phyloP scores from a whole-genome alignment of 2,888 invertebrate genomes.

The Caprella mutica region DNA sequence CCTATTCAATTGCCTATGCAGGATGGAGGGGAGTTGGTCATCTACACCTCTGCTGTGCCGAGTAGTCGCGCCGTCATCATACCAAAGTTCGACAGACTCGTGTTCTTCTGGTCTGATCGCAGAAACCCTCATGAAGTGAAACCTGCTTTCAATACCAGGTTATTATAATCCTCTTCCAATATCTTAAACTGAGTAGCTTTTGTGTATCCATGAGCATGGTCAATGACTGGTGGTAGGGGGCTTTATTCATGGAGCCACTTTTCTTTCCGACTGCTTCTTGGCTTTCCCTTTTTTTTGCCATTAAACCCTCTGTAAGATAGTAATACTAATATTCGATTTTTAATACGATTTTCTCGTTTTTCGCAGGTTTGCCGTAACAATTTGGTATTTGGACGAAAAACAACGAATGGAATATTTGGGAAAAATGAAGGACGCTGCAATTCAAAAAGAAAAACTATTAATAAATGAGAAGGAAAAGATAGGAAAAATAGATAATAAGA shows the following conservation, averaged over 20 bases:
- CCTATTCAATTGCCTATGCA: slow-evolving; percentile 36
- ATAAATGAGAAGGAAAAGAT: too few species aligned
- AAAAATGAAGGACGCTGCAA: too few species aligned
- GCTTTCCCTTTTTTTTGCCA: too few species aligned
- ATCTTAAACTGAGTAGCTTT: background rate
- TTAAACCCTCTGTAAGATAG: too few species aligned
- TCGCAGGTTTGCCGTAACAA: slow-evolving; percentile 69
- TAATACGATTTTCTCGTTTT: slow-evolving; percentile 9
- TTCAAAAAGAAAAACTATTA: too few species aligned
- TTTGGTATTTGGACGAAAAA: slow-evolving; percentile 79
- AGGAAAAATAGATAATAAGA: too few species aligned
- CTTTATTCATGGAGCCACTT: background rate
- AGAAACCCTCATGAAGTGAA: slow-evolving; percentile 95
- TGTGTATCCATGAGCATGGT: background rate
- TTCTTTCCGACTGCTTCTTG: too few species aligned
- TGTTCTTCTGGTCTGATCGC: slow-evolving; percentile 96
- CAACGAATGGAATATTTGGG: too few species aligned
- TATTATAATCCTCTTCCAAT: slow-evolving; percentile 16
- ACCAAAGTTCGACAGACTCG: slow-evolving; percentile 80
- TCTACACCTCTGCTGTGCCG: slow-evolving; percentile 76
- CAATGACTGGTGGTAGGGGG: background rate
- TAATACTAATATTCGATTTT: too few species aligned
- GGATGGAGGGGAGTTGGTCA: slow-evolving; percentile 75
- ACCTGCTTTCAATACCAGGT: slow-evolving; percentile 72
- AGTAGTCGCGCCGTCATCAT: slow-evolving; percentile 79